Conservation (phyloP, 1,140 invertebrate species). For the Cheumatopsyche charites region DNA sequence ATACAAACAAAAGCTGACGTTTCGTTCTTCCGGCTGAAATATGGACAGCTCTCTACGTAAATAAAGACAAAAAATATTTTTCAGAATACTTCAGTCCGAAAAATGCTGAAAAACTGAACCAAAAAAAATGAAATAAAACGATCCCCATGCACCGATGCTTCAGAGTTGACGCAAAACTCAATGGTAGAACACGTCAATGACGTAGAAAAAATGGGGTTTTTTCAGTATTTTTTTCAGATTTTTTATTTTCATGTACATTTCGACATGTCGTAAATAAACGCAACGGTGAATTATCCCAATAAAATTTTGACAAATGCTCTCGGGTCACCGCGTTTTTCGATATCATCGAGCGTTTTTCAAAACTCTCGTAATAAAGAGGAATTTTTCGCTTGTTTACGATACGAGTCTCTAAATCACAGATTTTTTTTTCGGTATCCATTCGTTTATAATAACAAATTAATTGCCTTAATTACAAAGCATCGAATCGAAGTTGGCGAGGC, state of each 20-base stretch:
- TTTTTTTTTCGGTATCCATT: conserved; percentile 1
- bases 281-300: conserved; percentile 1
- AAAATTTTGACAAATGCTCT: conserved; percentile 11
- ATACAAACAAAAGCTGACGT: background rate
- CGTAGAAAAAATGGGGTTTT: background rate
- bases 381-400: conserved; percentile 9
- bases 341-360: too few species aligned
- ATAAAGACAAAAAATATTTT: too few species aligned
- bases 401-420: background rate
- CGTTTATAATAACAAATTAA: conserved; percentile 19
- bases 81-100: too few species aligned
- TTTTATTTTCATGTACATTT: background rate
- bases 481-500: background rate
- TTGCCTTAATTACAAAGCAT: conserved; percentile 10
- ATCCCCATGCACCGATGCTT: background rate
- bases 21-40: conserved; percentile 16
- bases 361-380: too few species aligned
- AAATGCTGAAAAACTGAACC: too few species aligned
- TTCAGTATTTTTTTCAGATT: too few species aligned
- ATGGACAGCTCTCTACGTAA: background rate
- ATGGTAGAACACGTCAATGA: conserved; percentile 1
- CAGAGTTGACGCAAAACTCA: background rate
- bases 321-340: background rate
- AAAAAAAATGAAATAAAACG: background rate
- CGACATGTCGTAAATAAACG: conserved; percentile 8